Evolutionary conservation across 2,888 invertebrate species (phyloP).

Genomic region (Prosopocoilus inquinatus): DNA sequence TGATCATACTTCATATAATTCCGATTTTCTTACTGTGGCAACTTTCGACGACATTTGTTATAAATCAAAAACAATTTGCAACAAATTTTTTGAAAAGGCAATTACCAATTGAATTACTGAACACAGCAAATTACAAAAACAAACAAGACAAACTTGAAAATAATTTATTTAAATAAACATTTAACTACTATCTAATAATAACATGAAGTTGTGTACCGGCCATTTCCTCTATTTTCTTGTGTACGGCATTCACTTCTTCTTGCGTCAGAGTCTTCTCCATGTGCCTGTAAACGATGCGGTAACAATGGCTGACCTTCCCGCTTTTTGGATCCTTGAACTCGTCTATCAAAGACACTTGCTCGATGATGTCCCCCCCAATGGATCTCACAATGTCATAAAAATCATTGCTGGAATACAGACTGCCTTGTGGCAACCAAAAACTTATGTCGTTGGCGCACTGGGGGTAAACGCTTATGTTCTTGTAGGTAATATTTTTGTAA

Average conservation of each 20-base stretch:
- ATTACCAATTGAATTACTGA: background rate
- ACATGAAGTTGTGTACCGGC: slow-evolving; percentile 54
- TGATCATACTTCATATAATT: no score
- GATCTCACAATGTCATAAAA: slow-evolving; percentile 90
- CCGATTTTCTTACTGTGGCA: no score
- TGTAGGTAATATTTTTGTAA: slow-evolving; percentile 68
- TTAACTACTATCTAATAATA: slow-evolving; percentile 43
- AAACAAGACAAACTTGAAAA: slow-evolving; percentile 1
- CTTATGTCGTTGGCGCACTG: slow-evolving; percentile 90
- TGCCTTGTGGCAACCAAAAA: slow-evolving; percentile 84
- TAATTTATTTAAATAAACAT: slow-evolving; percentile 6
- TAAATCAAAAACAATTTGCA: no score
- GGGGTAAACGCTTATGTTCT: slow-evolving; percentile 82
- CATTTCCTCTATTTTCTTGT: slow-evolving; percentile 67
- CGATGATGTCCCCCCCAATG: slow-evolving; percentile 88
- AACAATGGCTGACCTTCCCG: slow-evolving; percentile 81
- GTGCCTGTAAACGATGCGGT: slow-evolving; percentile 89
- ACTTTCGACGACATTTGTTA: no score
- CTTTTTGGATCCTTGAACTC: slow-evolving; percentile 84
- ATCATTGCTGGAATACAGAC: slow-evolving; percentile 75
- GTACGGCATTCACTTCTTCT: slow-evolving; percentile 82
- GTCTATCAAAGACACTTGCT: slow-evolving; percentile 85
- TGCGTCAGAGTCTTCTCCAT: slow-evolving; percentile 86
- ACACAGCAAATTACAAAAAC: background rate
- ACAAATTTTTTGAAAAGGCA: no score